Evolutionary conservation across 2,888 invertebrate genomes (phyloP), one percentile per base, ranked within the genome.

Genomic region (Lysandra coridon): DNA sequence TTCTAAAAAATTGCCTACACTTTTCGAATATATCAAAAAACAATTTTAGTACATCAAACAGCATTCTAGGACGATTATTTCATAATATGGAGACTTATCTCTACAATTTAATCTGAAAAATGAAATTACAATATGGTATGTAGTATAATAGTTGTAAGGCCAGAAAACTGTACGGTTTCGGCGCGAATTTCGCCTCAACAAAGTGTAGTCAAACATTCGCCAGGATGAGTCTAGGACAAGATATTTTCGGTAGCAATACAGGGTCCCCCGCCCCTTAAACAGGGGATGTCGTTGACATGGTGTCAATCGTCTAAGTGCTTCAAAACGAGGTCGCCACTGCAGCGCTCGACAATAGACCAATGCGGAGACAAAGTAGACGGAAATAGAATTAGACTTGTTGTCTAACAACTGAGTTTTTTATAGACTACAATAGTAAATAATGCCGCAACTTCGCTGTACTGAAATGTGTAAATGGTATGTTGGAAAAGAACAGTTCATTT

Each of bases 231-330:
- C 0, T 57, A 69, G 69, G 69, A 69, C 33, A 69, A 69, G 37
- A 69, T 37, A 69, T 33, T 69, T 69, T 69, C 69, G 69, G 69
- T 37, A 33, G 14, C 33, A 12, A 12, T 69, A 30, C 44, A 6
- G 23, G 17, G 74, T n/a, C 49, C 49, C 49, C 49, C 49, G 2
- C 10, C 49, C 49, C 40, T 7, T 12, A 49, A 10, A 2, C 49
- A 49, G 40, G 44, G 44, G n/a, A 7, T 23, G 33, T 53, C 37
- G 53, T 69, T 49, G 78, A 78, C 60, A 79, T 49, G 73, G 74
- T 62, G 88, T 88, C 89, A 90, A 89, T 90, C 89, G 87, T 84
- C 87, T 87, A 88, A 90, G 90, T 90, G 88, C 85, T 83, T 81
- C 44, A 85, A 84, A 88, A 88, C 82, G 84, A 81, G 88, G 88